Conservation (phyloP, 2,888 invertebrate genomes). For the Cosmia pyralina region DNA sequence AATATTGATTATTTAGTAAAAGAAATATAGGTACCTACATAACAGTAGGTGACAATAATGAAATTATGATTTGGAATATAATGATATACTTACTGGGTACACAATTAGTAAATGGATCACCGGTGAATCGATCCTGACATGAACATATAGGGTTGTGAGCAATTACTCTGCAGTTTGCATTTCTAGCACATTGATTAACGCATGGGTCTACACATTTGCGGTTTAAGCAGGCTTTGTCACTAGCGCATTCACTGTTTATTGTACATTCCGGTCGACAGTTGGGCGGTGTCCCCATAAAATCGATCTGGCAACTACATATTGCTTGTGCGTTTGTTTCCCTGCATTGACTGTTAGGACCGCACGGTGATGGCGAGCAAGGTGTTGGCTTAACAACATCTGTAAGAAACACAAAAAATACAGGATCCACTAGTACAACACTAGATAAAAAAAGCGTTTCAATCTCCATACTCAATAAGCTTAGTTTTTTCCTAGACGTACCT, state of each 20-base stretch:
- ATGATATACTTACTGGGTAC: conserved; percentile 83
- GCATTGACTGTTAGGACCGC: conserved; percentile 94
- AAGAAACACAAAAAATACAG: conserved; percentile 59
- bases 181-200: conserved; percentile 94
- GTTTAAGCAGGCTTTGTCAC: conserved; percentile 93
- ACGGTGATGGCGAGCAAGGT: conserved; percentile 93
- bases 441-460: conserved; percentile 10
- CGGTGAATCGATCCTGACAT: conserved; percentile 93
- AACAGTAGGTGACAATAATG: background rate
- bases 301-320: conserved; percentile 93
- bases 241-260: conserved; percentile 94
- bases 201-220: conserved; percentile 95
- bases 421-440: background rate
- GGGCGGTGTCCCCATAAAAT: conserved; percentile 94
- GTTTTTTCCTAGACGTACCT: conserved; percentile 72
- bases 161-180: conserved; percentile 94
- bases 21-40: background rate
- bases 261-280: conserved; percentile 95
- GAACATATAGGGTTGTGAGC: conserved; percentile 96
- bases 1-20: conserved; percentile 23
- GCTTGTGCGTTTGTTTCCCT: conserved; percentile 92
- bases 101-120: conserved; percentile 93
- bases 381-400: conserved; percentile 81
- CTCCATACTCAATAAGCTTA: background rate
- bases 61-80: conserved; percentile 8